These are phyloP conservation scores for Heloderma charlesbogerti DNA, from an alignment of 2,113 vertebrate species.

Conservation along the genomic window DNA sequence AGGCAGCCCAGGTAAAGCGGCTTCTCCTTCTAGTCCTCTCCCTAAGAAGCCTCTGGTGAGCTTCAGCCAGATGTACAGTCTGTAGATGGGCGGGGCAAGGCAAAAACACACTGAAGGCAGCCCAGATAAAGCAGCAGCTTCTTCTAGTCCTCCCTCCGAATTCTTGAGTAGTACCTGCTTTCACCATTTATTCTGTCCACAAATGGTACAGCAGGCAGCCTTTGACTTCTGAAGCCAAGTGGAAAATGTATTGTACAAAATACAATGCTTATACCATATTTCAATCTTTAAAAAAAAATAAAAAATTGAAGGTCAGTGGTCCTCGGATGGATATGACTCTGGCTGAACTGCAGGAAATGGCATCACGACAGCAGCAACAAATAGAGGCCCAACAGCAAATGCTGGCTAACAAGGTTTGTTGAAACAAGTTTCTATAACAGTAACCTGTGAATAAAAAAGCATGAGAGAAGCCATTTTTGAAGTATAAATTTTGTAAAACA, in stretches of 20 bases:
- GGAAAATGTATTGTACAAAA: not conserved
- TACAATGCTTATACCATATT: not conserved
- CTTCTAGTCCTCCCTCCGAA: too few relatives aligned
- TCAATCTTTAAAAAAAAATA: slow-evolving; percentile 41
- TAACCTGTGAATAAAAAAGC: not conserved
- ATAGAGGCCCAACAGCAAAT: slow-evolving; percentile 95
- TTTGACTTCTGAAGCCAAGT: slow-evolving; percentile 11
- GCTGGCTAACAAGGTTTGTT: slow-evolving; percentile 90
- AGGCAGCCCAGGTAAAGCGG: too few relatives aligned
- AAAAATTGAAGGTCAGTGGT: slow-evolving; percentile 82
- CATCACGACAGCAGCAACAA: slow-evolving; percentile 95
- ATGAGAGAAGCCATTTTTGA: not conserved
- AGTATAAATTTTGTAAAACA: not conserved
- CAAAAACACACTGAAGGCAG: too few relatives aligned
- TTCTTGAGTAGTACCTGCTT: not conserved
- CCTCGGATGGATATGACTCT: slow-evolving; percentile 96
- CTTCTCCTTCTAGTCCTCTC: too few relatives aligned
- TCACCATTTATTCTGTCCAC: not conserved
- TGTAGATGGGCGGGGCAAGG: too few relatives aligned
- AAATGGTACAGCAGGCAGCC: not conserved
- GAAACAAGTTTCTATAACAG: slow-evolving; percentile 9
- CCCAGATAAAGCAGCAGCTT: too few relatives aligned
- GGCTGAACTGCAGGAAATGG: slow-evolving; percentile 97
- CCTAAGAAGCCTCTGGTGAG: too few relatives aligned
- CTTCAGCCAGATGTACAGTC: too few relatives aligned